A percentile compares a stretch with the other conserved stretches of the same genome.
Evolutionary conservation across 2,113 vertebrate genomes (phyloP).

Genomic region (Neodon shergylaensis): DNA sequence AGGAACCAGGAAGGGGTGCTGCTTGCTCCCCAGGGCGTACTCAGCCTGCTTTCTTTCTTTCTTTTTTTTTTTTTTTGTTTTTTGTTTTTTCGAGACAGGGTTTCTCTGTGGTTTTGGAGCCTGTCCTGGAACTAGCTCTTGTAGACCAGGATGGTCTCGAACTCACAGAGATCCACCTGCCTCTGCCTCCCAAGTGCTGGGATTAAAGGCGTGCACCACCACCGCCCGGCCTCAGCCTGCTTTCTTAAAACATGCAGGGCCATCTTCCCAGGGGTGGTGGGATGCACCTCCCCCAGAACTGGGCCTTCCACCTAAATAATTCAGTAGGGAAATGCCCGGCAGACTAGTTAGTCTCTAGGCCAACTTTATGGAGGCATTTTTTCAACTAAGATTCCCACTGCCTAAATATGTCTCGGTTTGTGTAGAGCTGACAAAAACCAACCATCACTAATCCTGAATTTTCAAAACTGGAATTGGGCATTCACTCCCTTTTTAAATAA

Average conservation of each 20-base stretch:
- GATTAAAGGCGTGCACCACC: too few relatives aligned
- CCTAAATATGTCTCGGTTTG: background rate
- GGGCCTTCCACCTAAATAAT: background rate
- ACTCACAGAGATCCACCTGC: too few relatives aligned
- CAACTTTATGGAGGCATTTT: background rate
- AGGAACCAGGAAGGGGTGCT: background rate
- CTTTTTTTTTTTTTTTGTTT: too few relatives aligned
- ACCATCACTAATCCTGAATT: background rate
- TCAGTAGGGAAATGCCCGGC: background rate
- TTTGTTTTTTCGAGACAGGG: too few relatives aligned
- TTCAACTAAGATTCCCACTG: background rate
- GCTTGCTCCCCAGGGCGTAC: background rate
- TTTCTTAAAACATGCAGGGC: too few relatives aligned
- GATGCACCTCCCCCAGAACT: background rate
- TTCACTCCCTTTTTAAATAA: background rate
- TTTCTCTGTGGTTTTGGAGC: too few relatives aligned
- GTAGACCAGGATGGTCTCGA: too few relatives aligned
- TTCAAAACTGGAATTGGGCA: background rate
- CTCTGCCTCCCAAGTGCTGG: too few relatives aligned
- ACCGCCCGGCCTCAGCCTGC: too few relatives aligned
- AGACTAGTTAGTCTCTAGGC: background rate
- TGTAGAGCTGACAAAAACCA: background rate
- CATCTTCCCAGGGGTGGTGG: background rate
- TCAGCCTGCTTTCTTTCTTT: too few relatives aligned
- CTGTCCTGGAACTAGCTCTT: too few relatives aligned